Percentiles rank a stretch among this genome's conserved stretches.
phyloP scores from a whole-genome alignment of 2,888 invertebrate genomes.

The Drosophila multiciliata region DNA sequence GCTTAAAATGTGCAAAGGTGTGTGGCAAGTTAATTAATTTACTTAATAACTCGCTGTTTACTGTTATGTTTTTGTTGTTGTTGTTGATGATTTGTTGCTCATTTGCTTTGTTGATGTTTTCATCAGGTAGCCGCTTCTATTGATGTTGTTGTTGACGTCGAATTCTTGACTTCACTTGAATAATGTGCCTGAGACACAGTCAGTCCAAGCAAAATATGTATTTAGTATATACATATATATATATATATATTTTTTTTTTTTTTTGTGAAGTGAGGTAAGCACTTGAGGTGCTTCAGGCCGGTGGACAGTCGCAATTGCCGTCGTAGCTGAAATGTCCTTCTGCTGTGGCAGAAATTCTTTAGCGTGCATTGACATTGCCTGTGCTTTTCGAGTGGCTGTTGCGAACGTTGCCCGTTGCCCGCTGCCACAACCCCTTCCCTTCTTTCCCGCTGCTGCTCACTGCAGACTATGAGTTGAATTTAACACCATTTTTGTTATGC shows the following conservation, averaged over 20 bases:
- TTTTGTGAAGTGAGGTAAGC: conserved; percentile 58
- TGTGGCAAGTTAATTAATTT: conserved; percentile 74
- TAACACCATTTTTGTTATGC: conserved; percentile 80
- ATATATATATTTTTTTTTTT: conserved; percentile 28
- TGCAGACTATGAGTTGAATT: conserved; percentile 71
- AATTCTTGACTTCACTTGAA: conserved; percentile 68
- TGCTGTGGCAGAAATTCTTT: conserved; percentile 74
- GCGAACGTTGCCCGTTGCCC: conserved; percentile 26
- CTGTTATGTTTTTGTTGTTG: conserved; percentile 47
- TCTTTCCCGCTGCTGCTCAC: conserved; percentile 7
- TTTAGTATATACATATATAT: conserved; percentile 17
- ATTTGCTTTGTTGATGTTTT: conserved; percentile 52
- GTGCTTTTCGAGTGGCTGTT: conserved; percentile 57
- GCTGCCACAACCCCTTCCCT: background rate
- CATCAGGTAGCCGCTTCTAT: conserved; percentile 47
- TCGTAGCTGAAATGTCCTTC: conserved; percentile 75
- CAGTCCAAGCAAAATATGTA: conserved; percentile 38
- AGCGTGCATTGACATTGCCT: conserved; percentile 73
- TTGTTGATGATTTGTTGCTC: conserved; percentile 21
- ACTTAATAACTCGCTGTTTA: conserved; percentile 54
- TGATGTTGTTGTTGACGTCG: conserved; percentile 25
- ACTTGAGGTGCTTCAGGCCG: conserved; percentile 67
- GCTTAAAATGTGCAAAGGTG: conserved; percentile 54
- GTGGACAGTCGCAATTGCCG: conserved; percentile 1
- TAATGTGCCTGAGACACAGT: conserved; percentile 26